Evolutionary conservation across 1,140 invertebrate species (phyloP).

Genomic region (Bombus superbus): DNA sequence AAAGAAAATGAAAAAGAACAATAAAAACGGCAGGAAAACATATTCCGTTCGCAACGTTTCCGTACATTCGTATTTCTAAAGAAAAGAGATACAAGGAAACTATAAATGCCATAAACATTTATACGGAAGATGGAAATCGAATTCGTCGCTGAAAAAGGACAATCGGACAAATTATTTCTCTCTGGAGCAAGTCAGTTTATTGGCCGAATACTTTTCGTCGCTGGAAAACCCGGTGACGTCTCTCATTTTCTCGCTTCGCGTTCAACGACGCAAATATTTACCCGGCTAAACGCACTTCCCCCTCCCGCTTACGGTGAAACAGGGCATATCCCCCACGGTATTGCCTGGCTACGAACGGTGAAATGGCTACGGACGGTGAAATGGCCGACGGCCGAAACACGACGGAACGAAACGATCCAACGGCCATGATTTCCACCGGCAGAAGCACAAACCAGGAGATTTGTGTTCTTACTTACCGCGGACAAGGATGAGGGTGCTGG

Average conservation of each 20-base stretch:
- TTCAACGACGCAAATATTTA: conserved; percentile 51
- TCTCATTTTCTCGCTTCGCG: conserved; percentile 47
- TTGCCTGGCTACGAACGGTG: background rate
- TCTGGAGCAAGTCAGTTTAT: conserved; percentile 7
- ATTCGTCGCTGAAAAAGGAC: background rate
- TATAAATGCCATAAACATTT: too few species aligned
- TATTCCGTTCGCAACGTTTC: background rate
- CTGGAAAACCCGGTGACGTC: background rate
- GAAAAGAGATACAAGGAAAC: background rate
- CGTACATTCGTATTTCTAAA: background rate
- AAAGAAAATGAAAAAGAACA: background rate
- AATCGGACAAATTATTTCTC: background rate
- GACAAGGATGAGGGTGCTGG: conserved; percentile 80
- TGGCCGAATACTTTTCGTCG: background rate
- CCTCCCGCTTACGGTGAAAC: background rate
- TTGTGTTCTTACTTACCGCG: conserved; percentile 77
- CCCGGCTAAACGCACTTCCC: conserved; percentile 44
- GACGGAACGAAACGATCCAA: conserved; percentile 5
- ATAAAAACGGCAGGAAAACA: background rate
- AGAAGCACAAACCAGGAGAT: conserved; percentile 6
- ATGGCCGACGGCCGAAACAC: conserved; percentile 48
- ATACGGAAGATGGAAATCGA: background rate
- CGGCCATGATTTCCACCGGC: conserved; percentile 37
- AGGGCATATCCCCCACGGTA: background rate
- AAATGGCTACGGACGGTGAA: conserved; percentile 35